Base-by-base conservation (phyloP, 2,797 vertebrate genomes). In the Sternotherus odoratus region DNA sequence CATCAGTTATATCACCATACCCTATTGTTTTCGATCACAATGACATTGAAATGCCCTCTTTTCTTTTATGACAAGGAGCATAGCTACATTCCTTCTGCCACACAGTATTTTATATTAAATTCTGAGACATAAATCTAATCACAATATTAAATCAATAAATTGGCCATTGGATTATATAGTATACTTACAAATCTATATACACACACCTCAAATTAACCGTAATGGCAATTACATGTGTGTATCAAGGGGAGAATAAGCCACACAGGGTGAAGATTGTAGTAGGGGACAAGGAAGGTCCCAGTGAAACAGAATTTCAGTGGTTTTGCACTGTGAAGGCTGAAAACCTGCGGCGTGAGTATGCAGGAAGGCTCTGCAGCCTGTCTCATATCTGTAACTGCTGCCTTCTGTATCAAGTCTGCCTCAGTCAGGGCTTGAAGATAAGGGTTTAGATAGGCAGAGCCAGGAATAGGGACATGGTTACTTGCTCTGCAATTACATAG, bases 61-160 rank as follows among this genome's bases (percentile, higher is more conserved):
- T 46, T 83, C 94, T 87, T 81, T 56, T 50, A 17, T 19, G 83
- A 69, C 57, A 91, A 88, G 48, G 12, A 90, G 56, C 91, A 91
- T 46, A 39, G 83, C 88, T 88, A 93, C 83, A 87, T 30, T 94
- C 36, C 89, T 90, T 79, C 83, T 92, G 89, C 77, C 66, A 87
- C 60, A 81, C 28, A 57, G 69, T n/a, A 63, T 57, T 97, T 93
- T 12, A 75, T 85, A 86, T 83, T 87, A 90, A 92, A 95, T 95
- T 88, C 89, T 79, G 60, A 66, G 83, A 89, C 57, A 77, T 30
- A 3, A 85, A 95, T 85, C 81, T 77, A 83, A n/a, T 79, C 66
- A 86, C 39, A 63, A 23, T 86, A 82, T 87, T 86, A 90, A 95
- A 90, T 86, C 50, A 87, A 46, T 54, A 83, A 0, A 0, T 1